These are phyloP conservation scores for Germaria angustata DNA, from an alignment of 2,888 invertebrate species.

Conservation along the genomic window DNA sequence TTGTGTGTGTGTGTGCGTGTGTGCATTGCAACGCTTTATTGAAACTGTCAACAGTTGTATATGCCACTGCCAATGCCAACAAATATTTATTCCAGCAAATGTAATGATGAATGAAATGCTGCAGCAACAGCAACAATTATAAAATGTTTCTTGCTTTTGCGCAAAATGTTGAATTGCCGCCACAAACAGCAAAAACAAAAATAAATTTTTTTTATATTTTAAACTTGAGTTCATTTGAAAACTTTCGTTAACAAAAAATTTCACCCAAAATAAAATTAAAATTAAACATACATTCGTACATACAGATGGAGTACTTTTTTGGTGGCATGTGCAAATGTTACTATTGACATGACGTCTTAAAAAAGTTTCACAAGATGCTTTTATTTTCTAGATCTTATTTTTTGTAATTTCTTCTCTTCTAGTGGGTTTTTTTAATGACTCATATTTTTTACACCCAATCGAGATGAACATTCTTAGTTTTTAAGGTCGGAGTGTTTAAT, in stretches of 20 bases:
- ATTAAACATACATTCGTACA: neutral
- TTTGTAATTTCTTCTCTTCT: neutral
- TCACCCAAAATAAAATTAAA: conserved; percentile 56
- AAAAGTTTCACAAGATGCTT: neutral
- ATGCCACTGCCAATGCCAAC: conserved; percentile 12
- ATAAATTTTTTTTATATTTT: neutral
- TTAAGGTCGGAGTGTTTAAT: neutral
- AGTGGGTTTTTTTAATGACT: conserved; percentile 8
- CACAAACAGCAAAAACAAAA: neutral
- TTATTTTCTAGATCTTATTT: neutral
- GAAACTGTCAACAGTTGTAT: conserved; percentile 42
- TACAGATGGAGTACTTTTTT: neutral
- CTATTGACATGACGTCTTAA: neutral
- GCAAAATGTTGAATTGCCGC: conserved; percentile 11
- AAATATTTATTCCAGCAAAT: conserved; percentile 11
- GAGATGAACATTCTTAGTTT: neutral
- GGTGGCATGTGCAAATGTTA: too few species aligned
- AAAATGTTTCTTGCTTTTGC: neutral
- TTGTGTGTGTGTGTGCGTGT: neutral
- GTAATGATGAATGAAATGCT: neutral
- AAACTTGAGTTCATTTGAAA: conserved; percentile 39
- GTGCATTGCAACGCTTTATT: conserved; percentile 36
- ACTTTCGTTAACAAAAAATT: conserved; percentile 57
- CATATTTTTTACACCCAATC: neutral
- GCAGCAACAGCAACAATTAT: neutral